Evolutionary conservation across 2,113 vertebrate species (phyloP), one percentile per base, ranked within the genome.

Genomic region (Alosa alosa): DNA sequence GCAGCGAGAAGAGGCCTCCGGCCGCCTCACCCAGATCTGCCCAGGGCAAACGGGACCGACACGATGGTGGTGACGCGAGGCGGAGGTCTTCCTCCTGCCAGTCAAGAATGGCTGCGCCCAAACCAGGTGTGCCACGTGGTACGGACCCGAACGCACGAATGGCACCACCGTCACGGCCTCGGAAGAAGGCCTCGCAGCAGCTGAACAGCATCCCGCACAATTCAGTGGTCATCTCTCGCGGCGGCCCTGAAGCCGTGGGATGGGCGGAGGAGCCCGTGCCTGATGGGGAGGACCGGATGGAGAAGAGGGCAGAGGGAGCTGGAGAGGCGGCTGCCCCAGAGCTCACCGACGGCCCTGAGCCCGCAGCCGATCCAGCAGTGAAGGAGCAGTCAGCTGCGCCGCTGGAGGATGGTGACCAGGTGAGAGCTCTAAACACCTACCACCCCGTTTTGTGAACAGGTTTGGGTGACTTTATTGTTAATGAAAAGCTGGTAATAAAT

Each of bases 81-180:
- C 88, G 88, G 17, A 90, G 87, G 22, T 84, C 89, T 0, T 52
- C 91, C 0, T 45, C 90, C 10, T 86, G 85, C 83, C 90, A 87
- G 1, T 44, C 90, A 55, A 92, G 88, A 90, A 84, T 81, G 5
- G 84, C 89, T 84, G 13, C 84, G 84, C n/a, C 90, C 22, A 81
- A 86, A 82, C 87, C 72, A 81, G 45, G 46, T 82, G 75, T 83
- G 86, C 41, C 46, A 11, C 52, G 50, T 18, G 20, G 39, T 36
- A 11, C 47, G 25, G 41, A 84, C 31, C 85, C 68, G 82, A 84
- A 89, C 17, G 45, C 15, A 44, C 47, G 81, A 84, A 10, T 85
- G 22, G 6, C 2, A 1, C 64, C 64, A 72, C 64, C 25, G 11
- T 22, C 20, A 9, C 25, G 44, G 4, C 31, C 0, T 57, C 36